phyloP scores from a whole-genome alignment of 2,113 vertebrate genomes.

The Lagopus leucura region DNA sequence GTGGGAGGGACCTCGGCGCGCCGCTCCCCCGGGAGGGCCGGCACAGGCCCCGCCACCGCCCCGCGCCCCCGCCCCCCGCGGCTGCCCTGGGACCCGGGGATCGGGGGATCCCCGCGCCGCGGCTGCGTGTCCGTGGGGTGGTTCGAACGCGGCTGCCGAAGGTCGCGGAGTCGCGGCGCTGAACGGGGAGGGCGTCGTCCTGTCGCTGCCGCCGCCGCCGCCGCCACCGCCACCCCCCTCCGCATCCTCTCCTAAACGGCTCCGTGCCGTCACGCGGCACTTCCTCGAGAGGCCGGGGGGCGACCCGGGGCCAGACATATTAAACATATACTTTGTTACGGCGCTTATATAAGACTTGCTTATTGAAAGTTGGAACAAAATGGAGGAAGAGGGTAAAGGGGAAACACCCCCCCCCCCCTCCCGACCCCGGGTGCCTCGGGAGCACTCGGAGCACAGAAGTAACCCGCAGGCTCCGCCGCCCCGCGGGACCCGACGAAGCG shows the following conservation, averaged over 20 bases:
- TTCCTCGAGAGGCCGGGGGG: neutral
- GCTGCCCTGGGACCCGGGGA: neutral
- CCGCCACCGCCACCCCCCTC: too few species aligned
- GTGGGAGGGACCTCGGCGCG: slow-evolving; percentile 87
- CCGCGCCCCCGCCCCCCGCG: slow-evolving; percentile 51
- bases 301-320: slow-evolving; percentile 21
- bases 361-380: slow-evolving; percentile 68
- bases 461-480: neutral
- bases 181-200: too few species aligned
- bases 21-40: slow-evolving; percentile 83
- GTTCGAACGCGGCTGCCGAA: too few species aligned
- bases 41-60: slow-evolving; percentile 87
- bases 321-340: slow-evolving; percentile 25
- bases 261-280: neutral
- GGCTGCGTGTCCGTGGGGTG: too few species aligned
- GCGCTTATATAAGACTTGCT: slow-evolving; percentile 18
- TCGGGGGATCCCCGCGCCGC: too few species aligned
- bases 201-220: too few species aligned
- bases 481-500: neutral
- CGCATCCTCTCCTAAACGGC: neutral
- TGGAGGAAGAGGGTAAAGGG: slow-evolving; percentile 48
- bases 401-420: neutral
- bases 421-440: neutral
- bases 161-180: too few species aligned
- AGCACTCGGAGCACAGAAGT: neutral